Conservation (phyloP, 2,888 invertebrate genomes). For the Melinaea menophilus region DNA sequence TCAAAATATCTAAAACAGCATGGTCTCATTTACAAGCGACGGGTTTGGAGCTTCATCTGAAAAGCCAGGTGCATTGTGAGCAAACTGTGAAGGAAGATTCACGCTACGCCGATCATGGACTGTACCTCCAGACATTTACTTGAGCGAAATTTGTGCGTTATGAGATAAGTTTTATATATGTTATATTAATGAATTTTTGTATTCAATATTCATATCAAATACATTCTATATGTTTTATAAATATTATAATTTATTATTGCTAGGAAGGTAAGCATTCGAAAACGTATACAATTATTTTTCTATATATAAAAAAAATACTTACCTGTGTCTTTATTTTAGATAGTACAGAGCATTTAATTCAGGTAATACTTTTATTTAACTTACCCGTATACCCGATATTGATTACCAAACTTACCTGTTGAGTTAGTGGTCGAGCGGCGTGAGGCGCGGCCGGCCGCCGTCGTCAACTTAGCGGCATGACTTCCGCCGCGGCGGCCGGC, state of each 20-base stretch:
- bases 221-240: no score
- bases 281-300: no score
- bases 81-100: conserved; percentile 1
- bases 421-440: conserved; percentile 61
- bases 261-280: no score
- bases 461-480: conserved; percentile 72
- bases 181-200: no score
- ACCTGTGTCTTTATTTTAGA: no score
- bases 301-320: no score
- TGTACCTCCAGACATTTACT: background rate
- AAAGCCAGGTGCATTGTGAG: background rate
- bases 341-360: no score
- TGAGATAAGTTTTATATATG: background rate
- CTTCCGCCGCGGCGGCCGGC: conserved; percentile 44
- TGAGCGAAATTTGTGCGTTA: conserved; percentile 1
- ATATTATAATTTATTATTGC: no score
- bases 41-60: background rate
- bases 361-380: background rate
- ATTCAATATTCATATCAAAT: no score
- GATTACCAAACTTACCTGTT: conserved; percentile 49
- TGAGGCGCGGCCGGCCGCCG: conserved; percentile 70
- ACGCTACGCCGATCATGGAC: background rate
- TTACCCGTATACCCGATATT: conserved; percentile 13
- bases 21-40: conserved; percentile 3
- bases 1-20: background rate